Conservation (phyloP, 2,113 vertebrate genomes). For the Notarius quadriscutis region DNA sequence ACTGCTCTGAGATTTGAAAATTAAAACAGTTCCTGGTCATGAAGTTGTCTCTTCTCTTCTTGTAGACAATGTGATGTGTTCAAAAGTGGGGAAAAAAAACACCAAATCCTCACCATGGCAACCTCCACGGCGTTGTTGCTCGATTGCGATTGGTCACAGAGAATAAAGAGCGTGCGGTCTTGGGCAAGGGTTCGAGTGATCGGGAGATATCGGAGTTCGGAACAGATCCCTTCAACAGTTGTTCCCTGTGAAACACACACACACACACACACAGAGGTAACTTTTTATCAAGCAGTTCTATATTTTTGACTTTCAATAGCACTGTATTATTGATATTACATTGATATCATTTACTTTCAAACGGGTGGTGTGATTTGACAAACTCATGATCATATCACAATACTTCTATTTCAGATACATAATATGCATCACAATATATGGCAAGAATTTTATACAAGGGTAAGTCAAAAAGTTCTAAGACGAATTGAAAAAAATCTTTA, state of each 20-base stretch:
- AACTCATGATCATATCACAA: too few species aligned
- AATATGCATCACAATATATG: too few species aligned
- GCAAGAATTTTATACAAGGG: too few species aligned
- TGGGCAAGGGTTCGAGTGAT: slow-evolving; percentile 79
- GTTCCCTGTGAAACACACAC: slow-evolving; percentile 77
- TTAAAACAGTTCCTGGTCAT: background rate
- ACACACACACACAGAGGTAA: slow-evolving; percentile 39
- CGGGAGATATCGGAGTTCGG: slow-evolving; percentile 85
- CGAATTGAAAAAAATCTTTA: too few species aligned
- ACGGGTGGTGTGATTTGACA: too few species aligned
- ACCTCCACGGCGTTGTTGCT: slow-evolving; percentile 84
- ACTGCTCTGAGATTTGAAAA: background rate
- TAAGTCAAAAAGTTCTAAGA: too few species aligned
- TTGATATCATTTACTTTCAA: background rate
- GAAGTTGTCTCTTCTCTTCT: background rate
- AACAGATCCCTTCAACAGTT: slow-evolving; percentile 89
- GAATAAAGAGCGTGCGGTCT: slow-evolving; percentile 82
- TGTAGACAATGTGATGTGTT: background rate
- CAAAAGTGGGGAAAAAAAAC: background rate
- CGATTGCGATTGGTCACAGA: slow-evolving; percentile 84
- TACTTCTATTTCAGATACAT: too few species aligned
- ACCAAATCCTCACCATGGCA: slow-evolving; percentile 81
- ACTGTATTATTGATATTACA: background rate
- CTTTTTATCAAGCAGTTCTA: slow-evolving; percentile 19
- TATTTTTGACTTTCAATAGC: background rate